Base-by-base conservation (phyloP, 2,888 invertebrate species). In the Troides oblongomaculatus region DNA sequence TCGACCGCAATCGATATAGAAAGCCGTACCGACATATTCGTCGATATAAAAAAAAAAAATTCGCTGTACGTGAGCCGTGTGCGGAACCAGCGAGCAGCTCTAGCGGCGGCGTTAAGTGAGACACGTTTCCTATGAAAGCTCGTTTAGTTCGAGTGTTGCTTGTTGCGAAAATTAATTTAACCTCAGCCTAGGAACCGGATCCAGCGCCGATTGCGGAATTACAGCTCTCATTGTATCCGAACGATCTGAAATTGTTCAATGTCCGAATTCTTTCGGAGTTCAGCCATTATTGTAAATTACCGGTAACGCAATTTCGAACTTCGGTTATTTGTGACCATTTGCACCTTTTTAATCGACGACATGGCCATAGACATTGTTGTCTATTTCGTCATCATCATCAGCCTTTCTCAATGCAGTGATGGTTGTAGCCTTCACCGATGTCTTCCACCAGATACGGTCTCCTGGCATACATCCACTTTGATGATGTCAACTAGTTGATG, bases 11-110 rank as follows among this genome's bases (percentile, higher is more conserved):
- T 84, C 76, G 86, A 86, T 74, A 77, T 86, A 88, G 91, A 91
- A 92, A 92, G 91, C 84, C 76, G 81, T 84, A 84, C 84, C 87
- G 88, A 82, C 77, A 84, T 79, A 84, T 85, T 86, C 84, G 83
- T 84, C 78, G 78, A 82, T 81, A 76, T 81, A 82, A 81, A 85
- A 50, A 39, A 81, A 39, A 39, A 50, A 84, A 88, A 90, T 87
- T 87, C 83, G 84, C 83, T 73, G 77, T 78, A 88, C 89, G 88
- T 89, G 87, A 85, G 81, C 85, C 79, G 88, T 85, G 83, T 80
- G 78, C 80, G 77, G 84, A 85, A 79, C 25, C 43, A 64, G 25
- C 3, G 60, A 30, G 46, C n/a, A 43, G 63, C 36, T 61, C 23
- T 25, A 25, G 6, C 65, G 36, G 39, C 64, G 62, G 23, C 36